These are phyloP conservation scores for Standfussiana lucernea DNA, from an alignment of 2,888 invertebrate genomes.

Conservation along the genomic window DNA sequence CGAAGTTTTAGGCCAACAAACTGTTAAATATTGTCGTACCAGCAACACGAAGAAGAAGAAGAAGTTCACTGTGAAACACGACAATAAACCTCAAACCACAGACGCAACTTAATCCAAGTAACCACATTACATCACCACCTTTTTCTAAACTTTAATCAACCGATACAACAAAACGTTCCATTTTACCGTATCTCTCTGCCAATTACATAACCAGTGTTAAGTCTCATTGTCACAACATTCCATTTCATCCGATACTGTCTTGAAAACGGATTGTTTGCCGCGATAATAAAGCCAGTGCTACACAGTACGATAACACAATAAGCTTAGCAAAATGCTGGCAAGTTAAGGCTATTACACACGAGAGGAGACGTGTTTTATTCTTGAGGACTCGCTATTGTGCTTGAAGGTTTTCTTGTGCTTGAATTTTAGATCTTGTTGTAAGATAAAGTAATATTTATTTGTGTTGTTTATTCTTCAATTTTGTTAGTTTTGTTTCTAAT, in stretches of 20 bases:
- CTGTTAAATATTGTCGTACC: background rate
- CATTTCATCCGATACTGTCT: conserved; percentile 55
- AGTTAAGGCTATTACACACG: conserved; percentile 63
- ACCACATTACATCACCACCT: conserved; percentile 8
- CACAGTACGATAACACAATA: conserved; percentile 63
- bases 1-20: background rate
- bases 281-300: conserved; percentile 62
- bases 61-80: background rate
- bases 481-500: background rate
- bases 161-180: conserved; percentile 23
- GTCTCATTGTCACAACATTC: conserved; percentile 49
- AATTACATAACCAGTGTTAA: conserved; percentile 58
- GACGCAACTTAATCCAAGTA: background rate
- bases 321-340: conserved; percentile 59
- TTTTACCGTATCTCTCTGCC: conserved; percentile 28
- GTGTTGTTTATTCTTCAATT: background rate
- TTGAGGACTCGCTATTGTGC: conserved; percentile 38
- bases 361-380: conserved; percentile 40
- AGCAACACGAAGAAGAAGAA: background rate
- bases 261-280: conserved; percentile 54
- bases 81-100: background rate
- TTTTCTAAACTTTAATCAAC: conserved; percentile 24
- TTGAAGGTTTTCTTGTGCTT: conserved; percentile 17
- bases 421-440: conserved; percentile 26
- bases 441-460: conserved; percentile 9